Percentiles rank a stretch among this genome's conserved stretches.
phyloP scores from a whole-genome alignment of 2,113 vertebrate genomes.

The Hyperoodon ampullatus region DNA sequence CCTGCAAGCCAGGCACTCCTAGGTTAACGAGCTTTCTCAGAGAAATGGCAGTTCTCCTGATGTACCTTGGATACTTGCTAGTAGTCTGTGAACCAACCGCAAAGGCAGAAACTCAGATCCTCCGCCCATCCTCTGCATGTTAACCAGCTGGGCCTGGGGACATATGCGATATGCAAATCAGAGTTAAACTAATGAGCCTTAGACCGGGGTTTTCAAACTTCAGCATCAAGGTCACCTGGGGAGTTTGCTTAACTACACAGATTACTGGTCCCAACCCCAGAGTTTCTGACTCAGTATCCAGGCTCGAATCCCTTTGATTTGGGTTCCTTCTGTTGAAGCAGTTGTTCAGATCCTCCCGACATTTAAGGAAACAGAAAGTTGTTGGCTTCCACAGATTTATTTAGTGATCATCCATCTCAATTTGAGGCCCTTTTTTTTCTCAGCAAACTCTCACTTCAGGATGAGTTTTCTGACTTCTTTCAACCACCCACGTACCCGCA shows the following conservation, averaged over 20 bases:
- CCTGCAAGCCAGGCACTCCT: neutral
- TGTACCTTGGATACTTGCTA: neutral
- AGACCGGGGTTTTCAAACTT: neutral
- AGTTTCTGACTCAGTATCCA: neutral
- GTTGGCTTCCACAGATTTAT: neutral
- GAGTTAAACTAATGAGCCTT: neutral
- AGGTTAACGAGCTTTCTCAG: neutral
- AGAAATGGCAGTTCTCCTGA: neutral
- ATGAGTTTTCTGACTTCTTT: neutral
- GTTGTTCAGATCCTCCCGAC: neutral
- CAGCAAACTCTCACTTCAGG: neutral
- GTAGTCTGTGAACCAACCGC: neutral
- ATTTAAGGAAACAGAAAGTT: neutral
- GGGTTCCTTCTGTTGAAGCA: neutral
- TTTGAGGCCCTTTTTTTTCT: neutral
- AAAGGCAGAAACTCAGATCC: neutral
- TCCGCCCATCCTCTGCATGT: accelerated
- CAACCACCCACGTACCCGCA: neutral
- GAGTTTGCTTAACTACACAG: neutral
- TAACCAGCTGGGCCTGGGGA: accelerated
- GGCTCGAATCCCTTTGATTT: neutral
- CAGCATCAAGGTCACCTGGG: neutral
- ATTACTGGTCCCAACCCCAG: neutral
- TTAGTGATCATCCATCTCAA: neutral
- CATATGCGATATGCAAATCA: accelerated